Evolutionary conservation across 1,140 invertebrate species (phyloP).

Genomic region (Lepidostoma basale): DNA sequence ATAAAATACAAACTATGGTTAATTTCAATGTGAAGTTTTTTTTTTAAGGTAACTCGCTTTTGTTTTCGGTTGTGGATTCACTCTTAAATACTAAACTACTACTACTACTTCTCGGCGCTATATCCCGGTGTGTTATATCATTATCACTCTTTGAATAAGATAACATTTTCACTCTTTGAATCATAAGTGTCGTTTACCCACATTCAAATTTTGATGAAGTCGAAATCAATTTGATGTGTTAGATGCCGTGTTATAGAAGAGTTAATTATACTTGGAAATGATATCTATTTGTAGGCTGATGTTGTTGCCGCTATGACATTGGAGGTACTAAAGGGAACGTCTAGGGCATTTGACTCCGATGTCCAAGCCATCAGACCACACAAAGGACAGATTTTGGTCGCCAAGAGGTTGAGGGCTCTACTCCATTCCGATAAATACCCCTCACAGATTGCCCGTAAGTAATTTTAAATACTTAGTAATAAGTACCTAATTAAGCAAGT

Average conservation of each 20-base stretch:
- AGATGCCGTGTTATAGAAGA: not conserved
- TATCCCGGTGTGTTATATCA: too few relatives aligned
- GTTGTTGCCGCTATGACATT: conserved; percentile 74
- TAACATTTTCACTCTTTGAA: too few relatives aligned
- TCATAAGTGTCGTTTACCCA: too few relatives aligned
- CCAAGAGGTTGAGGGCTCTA: conserved; percentile 66
- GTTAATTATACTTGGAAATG: not conserved
- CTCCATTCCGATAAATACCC: conserved; percentile 72
- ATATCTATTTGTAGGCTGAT: conserved; percentile 61
- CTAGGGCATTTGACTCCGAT: conserved; percentile 72
- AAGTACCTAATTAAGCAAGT: too few relatives aligned
- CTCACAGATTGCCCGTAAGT: conserved; percentile 72
- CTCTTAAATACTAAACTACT: too few relatives aligned
- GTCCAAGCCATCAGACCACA: conserved; percentile 73
- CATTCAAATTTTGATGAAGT: too few relatives aligned
- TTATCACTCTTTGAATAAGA: too few relatives aligned
- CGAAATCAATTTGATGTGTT: not conserved
- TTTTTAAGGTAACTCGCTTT: too few relatives aligned
- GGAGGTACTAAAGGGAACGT: conserved; percentile 77
- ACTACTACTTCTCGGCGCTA: too few relatives aligned
- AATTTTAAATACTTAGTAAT: conserved; percentile 5
- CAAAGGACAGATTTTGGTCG: conserved; percentile 70
- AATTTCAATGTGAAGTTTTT: too few relatives aligned
- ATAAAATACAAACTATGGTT: too few relatives aligned
- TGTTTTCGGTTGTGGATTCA: too few relatives aligned